Evolutionary conservation across 1,140 invertebrate species (phyloP).

Genomic region (Olivierus martensii): DNA sequence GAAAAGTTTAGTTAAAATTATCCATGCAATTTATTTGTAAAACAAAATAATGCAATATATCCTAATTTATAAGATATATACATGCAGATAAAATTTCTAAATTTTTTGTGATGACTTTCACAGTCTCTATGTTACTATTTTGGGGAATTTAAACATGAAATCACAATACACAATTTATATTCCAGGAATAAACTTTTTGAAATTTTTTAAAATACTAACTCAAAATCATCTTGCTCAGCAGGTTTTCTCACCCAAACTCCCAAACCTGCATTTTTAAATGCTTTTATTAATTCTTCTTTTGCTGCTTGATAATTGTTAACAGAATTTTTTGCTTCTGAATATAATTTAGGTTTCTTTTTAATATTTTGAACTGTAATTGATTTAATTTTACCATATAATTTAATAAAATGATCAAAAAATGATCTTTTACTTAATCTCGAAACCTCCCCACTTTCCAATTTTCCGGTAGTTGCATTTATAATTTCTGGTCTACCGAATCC

Average conservation of each 20-base stretch:
- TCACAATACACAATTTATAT: no score
- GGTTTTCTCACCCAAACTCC: constrained; percentile 34
- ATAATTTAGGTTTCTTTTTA: constrained; percentile 5
- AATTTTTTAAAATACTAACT: constrained; percentile 1
- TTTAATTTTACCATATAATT: background rate
- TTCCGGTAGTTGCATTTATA: constrained; percentile 29
- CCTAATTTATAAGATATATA: no score
- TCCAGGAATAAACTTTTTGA: no score
- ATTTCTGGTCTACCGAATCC: constrained; percentile 30
- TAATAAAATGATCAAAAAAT: constrained; percentile 28
- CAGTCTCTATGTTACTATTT: no score
- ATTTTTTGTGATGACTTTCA: no score
- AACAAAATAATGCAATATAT: no score
- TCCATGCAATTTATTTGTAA: no score
- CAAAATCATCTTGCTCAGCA: constrained; percentile 29
- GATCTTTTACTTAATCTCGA: constrained; percentile 30
- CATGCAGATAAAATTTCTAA: no score
- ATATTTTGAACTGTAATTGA: background rate
- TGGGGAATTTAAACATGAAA: no score
- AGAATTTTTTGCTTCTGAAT: constrained; percentile 26
- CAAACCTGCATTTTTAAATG: constrained; percentile 27
- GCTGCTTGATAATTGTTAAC: constrained; percentile 28
- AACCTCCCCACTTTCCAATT: constrained; percentile 26
- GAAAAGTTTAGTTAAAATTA: no score
- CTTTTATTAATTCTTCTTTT: constrained; percentile 26